Base-by-base conservation (phyloP, 2,888 invertebrate species). In the Chrysotoxum bicinctum region DNA sequence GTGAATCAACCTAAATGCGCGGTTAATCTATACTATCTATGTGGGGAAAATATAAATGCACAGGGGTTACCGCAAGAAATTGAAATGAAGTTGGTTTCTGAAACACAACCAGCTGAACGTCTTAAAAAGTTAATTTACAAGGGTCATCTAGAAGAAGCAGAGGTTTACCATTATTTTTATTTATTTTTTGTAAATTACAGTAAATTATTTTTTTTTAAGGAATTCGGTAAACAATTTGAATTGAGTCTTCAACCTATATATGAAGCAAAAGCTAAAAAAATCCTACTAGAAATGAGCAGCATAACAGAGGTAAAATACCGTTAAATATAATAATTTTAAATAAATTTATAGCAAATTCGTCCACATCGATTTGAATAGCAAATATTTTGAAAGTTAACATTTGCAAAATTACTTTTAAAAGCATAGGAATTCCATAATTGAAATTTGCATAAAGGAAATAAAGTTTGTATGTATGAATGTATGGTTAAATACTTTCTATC, bases 71-170 rank as follows among this genome's bases (percentile, higher is more conserved):
- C 91, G 0, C 88, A 90, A 16, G 89, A 89, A 76, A 90, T 92
- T 73, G 90, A 91, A 89, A 90, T 92, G 90, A 89, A 90, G 87
- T 87, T 90, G 32, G 90, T 92, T 0, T 90, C 90, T 0, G 92
- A 92, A 88, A 91, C 91, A 1, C 90, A 91, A 87, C 92, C 92
- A 1, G 89, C 88, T 54, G 90, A 92, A 87, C 89, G 92, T 4
- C 89, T 91, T 7, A 90, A 90, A 37, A 92, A 92, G 87, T 88
- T 92, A 0, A 90, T 92, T 64, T 89, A 90, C n/a, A 91, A 91
- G 52, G 92, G 92, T 4, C 90, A 90, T 58, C 87, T 92, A 12
- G 90, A 92, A 64, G 91, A 92, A 77, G 92, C 92, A 0, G 92
- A 92, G 88, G 91, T 91, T 78, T 9, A n/a, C 30, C 21, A 7